Evolutionary conservation across 2,888 invertebrate species (phyloP), one percentile per base, ranked within the genome.

Genomic region (Dicyrtoma fusca): DNA sequence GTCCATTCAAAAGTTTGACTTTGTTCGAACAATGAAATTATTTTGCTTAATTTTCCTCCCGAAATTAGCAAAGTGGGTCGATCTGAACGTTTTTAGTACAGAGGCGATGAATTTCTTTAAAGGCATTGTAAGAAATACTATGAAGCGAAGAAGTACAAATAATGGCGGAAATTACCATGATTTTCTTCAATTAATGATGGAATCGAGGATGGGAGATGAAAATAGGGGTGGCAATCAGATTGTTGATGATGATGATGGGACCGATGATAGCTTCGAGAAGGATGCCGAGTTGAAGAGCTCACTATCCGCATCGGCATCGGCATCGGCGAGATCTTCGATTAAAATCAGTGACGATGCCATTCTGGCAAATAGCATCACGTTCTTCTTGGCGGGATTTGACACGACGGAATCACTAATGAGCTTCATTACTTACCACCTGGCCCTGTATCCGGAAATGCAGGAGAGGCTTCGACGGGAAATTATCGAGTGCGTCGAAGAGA

Each of bases 301-400:
- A 49, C n/a, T n/a, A n/a, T n/a, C 10, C 45, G 45, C 8, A 44
- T 44, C 10, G 13, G 13, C 8, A 13, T 44, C 10, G 45, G 45
- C 45, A 13, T 8, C 8, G 10, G 8, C 45, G 45, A 14, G 4
- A 14, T 49, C 49, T 1, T n/a, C 17, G 1, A 21, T 19, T 8
- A 17, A 59, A 17, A 25, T 74, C 17, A 34, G 49, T n/a, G 75
- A 75, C 42, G 45, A 21, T 13, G 44, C 23, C 5, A 68, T 75
- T 34, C 19, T 73, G 2, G 73, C 73, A 0, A 70, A 73, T 49
- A 47, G 68, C 13, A 11, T 75, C 1, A 8, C 14, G 0, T 73
- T 75, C 44, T 25, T 75, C 13, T 26, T 71, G 6, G 75, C 49
- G 6, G 75, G 75, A 42, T 75, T 75, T 51, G 75, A 75, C 21